A percentile compares a stretch with the other conserved stretches of the same genome.
Evolutionary conservation across 2,113 vertebrate species (phyloP).

Genomic region (Paraplagusia blochii): DNA sequence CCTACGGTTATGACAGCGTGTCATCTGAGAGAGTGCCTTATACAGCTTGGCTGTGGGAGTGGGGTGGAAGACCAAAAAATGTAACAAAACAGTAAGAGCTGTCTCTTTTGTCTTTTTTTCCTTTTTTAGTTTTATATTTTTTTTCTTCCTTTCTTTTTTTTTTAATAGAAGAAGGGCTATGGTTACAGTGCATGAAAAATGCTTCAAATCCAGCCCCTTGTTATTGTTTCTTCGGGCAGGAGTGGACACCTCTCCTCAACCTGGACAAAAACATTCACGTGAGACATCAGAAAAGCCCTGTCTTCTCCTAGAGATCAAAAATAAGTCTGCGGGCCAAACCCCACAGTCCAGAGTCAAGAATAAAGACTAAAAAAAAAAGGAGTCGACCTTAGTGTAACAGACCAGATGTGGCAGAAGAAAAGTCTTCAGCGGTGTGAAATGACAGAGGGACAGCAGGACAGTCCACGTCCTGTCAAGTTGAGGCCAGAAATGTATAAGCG

Average conservation of each 20-base stretch:
- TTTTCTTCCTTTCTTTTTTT: not conserved
- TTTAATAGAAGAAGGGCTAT: slow-evolving; percentile 45
- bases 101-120: slow-evolving; percentile 27
- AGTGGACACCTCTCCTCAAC: slow-evolving; percentile 40
- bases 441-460: slow-evolving; percentile 11
- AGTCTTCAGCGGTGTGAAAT: slow-evolving; percentile 15
- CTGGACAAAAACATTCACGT: slow-evolving; percentile 58
- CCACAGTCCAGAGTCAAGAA: slow-evolving; percentile 53
- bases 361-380: slow-evolving; percentile 39
- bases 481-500: slow-evolving; percentile 41
- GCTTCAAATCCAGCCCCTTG: slow-evolving; percentile 40
- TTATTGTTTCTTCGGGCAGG: slow-evolving; percentile 29
- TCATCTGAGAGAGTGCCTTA: slow-evolving; percentile 55
- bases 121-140: slow-evolving; percentile 1
- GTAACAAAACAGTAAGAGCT: slow-evolving; percentile 49
- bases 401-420: slow-evolving; percentile 14
- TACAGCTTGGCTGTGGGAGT: slow-evolving; percentile 66
- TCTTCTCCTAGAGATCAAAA: slow-evolving; percentile 51
- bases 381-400: slow-evolving; percentile 52
- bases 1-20: slow-evolving; percentile 35
- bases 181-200: slow-evolving; percentile 61
- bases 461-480: slow-evolving; percentile 12
- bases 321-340: slow-evolving; percentile 48
- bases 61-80: slow-evolving; percentile 70
- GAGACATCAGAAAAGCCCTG: slow-evolving; percentile 54